Base-by-base conservation (phyloP, 2,888 invertebrate species). In the Melipona beecheii region DNA sequence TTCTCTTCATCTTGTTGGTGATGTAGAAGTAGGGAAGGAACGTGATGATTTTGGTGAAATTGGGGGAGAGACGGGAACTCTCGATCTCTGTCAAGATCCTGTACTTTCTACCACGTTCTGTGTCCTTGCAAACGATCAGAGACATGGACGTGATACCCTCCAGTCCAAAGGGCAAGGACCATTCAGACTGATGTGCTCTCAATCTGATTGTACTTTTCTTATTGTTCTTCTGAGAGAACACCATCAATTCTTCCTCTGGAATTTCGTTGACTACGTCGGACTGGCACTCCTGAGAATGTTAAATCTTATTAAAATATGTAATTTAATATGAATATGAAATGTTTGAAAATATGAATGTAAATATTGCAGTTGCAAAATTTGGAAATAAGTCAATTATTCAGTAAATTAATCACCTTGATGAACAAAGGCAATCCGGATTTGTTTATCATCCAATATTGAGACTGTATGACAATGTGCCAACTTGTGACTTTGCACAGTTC, bases 361-460 rank as follows among this genome's bases (percentile, higher is more conserved):
- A 17, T n/a, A 62, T 68, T 43, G n/a, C 27, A 69, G 24, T 49
- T 54, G 0, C 19, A 36, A 4, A 4, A 36, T 15, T 13, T 50
- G 27, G 4, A 13, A 36, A 56, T 24, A 24, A 36, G 36, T 36
- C 36, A 36, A 9, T 9, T 36, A 36, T 9, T 36, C 9, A 6
- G 36, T 36, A 9, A 15, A 43, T 13, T 65, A 31, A 19, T 93
- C 93, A 97, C 98, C 95, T 97, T 97, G 87, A 98, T 95, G 93
- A 97, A 97, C 86, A 98, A 94, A 4, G 98, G 98, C 84, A 98
- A 95, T 21, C 97, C 97, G 5, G 98, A 97, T 94, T 98, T 98
- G 95, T 98, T 98, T 86, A 98, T 96, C 91, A 98, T 96, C 98
- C 98, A 98, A 94, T 97, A 98, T 24, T 97, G 97, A 2, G 97